Evolutionary conservation across 2,113 vertebrate species (phyloP).

Genomic region (Pseudorasbora parva): DNA sequence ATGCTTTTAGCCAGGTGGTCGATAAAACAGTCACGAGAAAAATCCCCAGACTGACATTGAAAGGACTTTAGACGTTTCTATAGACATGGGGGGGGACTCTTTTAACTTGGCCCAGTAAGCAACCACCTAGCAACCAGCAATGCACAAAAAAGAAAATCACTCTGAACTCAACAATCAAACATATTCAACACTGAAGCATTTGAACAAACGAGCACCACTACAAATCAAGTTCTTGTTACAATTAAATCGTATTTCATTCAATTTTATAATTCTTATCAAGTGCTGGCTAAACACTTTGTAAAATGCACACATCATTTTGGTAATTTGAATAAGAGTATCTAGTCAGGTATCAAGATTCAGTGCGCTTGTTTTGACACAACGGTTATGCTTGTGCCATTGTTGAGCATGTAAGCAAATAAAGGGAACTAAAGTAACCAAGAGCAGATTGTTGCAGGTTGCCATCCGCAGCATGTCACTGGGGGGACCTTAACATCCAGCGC

Average conservation of each 20-base stretch:
- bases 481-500: constrained; percentile 23
- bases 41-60: not conserved
- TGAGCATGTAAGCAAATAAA: not conserved
- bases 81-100: not conserved
- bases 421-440: constrained; percentile 16
- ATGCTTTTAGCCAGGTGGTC: not conserved
- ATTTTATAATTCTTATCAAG: not conserved
- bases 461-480: constrained; percentile 12
- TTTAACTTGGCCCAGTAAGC: not conserved
- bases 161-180: not conserved
- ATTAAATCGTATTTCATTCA: not conserved
- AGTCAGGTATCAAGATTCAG: not conserved
- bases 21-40: not conserved
- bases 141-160: not conserved
- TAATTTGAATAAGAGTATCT: not conserved
- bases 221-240: not conserved
- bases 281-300: not conserved
- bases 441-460: constrained; percentile 23
- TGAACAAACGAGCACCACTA: not conserved
- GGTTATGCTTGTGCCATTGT: constrained; percentile 3
- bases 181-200: not conserved
- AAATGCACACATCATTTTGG: not conserved
- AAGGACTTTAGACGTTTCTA: not conserved
- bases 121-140: not conserved
- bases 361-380: not conserved